phyloP scores from a whole-genome alignment of 2,888 invertebrate genomes.

The Limnephilus lunatus region DNA sequence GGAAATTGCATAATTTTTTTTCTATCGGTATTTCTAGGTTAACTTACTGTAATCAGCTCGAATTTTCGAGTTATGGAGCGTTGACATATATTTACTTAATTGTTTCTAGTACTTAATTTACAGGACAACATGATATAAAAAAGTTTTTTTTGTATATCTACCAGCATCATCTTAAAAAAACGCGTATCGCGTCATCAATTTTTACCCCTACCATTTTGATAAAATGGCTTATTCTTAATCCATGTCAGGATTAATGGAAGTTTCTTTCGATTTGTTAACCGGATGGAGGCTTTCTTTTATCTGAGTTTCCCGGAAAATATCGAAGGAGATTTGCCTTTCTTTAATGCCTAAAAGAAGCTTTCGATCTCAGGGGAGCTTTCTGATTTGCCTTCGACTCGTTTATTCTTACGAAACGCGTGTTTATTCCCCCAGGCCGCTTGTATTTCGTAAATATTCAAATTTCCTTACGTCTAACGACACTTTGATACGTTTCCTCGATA shows the following conservation, averaged over 20 bases:
- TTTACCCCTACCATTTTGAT: neutral
- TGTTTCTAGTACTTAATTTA: too few species aligned
- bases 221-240: slow-evolving; percentile 23
- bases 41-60: too few species aligned
- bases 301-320: slow-evolving; percentile 54
- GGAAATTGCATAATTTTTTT: too few species aligned
- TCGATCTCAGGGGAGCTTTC: slow-evolving; percentile 58
- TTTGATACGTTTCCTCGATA: slow-evolving; percentile 58
- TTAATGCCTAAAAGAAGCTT: slow-evolving; percentile 64
- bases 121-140: too few species aligned
- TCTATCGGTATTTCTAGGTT: too few species aligned
- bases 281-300: slow-evolving; percentile 55
- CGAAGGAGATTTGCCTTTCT: slow-evolving; percentile 61
- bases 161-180: neutral
- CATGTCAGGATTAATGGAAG: slow-evolving; percentile 12
- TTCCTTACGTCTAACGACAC: slow-evolving; percentile 64
- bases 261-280: slow-evolving; percentile 27
- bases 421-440: slow-evolving; percentile 60
- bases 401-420: slow-evolving; percentile 60
- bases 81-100: too few species aligned
- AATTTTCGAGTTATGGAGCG: too few species aligned
- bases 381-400: slow-evolving; percentile 64
- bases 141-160: neutral
- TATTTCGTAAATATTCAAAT: slow-evolving; percentile 65
- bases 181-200: neutral